Evolutionary conservation across 2,888 invertebrate species (phyloP).

Genomic region (Lepidochitona cinerea): DNA sequence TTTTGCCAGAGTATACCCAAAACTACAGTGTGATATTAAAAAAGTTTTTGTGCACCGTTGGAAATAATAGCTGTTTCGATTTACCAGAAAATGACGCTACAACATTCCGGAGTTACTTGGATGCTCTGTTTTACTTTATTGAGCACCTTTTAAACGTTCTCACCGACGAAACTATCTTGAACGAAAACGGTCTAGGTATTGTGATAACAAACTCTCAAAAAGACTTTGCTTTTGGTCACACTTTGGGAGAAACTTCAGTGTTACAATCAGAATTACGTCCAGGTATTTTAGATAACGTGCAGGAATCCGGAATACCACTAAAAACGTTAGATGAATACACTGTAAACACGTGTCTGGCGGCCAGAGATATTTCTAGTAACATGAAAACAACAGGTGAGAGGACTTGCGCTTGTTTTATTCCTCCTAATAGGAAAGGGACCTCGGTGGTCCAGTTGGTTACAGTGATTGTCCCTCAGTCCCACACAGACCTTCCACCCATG

Average conservation of each 20-base stretch:
- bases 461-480: too few relatives aligned
- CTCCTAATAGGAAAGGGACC: too few relatives aligned
- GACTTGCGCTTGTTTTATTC: too few relatives aligned
- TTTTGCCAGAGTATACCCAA: neutral
- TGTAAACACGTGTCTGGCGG: neutral
- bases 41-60: neutral
- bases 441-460: too few relatives aligned
- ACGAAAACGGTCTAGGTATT: neutral
- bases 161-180: neutral
- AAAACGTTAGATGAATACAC: neutral
- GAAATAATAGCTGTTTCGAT: neutral
- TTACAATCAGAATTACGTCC: neutral
- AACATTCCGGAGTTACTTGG: neutral
- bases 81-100: neutral
- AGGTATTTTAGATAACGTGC: neutral
- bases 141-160: neutral
- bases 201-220: neutral
- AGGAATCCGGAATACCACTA: neutral
- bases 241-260: neutral
- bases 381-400: neutral
- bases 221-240: neutral
- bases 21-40: neutral
- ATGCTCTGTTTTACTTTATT: neutral
- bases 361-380: neutral
- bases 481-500: too few relatives aligned